Evolutionary conservation across 1,140 invertebrate species (phyloP).

Genomic region (Leptinotarsa defecta): DNA sequence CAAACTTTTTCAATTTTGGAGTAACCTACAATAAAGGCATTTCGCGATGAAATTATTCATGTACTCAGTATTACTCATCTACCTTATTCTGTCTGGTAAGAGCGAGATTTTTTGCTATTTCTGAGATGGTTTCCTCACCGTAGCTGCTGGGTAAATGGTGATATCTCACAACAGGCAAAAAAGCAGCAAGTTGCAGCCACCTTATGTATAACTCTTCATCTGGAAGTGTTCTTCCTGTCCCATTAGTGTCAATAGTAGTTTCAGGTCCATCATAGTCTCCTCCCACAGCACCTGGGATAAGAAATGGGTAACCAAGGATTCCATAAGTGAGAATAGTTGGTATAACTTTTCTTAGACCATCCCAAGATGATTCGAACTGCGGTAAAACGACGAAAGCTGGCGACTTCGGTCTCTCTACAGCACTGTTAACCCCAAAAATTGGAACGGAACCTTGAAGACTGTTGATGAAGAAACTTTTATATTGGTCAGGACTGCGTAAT

Average conservation of each 20-base stretch:
- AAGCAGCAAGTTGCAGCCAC: slow-evolving; percentile 93
- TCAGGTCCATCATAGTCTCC: slow-evolving; percentile 74
- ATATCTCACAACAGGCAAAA: slow-evolving; percentile 90
- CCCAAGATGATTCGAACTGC: slow-evolving; percentile 86
- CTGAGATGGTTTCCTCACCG: slow-evolving; percentile 73
- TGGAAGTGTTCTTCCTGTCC: slow-evolving; percentile 64
- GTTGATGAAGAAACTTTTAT: slow-evolving; percentile 74
- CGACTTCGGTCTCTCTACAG: slow-evolving; percentile 77
- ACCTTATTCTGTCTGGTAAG: slow-evolving; percentile 75
- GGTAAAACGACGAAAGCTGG: slow-evolving; percentile 87
- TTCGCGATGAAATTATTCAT: too few species aligned
- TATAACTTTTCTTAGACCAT: slow-evolving; percentile 81
- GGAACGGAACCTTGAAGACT: slow-evolving; percentile 67
- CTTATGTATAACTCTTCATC: slow-evolving; percentile 88
- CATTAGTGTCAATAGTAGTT: slow-evolving; percentile 58
- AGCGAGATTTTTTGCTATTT: slow-evolving; percentile 77
- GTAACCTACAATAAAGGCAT: slow-evolving; percentile 62
- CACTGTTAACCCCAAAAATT: slow-evolving; percentile 82
- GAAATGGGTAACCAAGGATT: slow-evolving; percentile 85
- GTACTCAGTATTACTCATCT: slow-evolving; percentile 29
- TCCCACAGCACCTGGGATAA: slow-evolving; percentile 91
- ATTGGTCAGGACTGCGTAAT: slow-evolving; percentile 79
- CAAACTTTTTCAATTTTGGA: slow-evolving; percentile 75
- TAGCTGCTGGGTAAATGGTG: slow-evolving; percentile 88
- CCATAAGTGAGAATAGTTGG: slow-evolving; percentile 87